Evolutionary conservation across 2,797 vertebrate genomes (phyloP), one percentile per base, ranked within the genome.

Genomic region (Liparis tanakae): DNA sequence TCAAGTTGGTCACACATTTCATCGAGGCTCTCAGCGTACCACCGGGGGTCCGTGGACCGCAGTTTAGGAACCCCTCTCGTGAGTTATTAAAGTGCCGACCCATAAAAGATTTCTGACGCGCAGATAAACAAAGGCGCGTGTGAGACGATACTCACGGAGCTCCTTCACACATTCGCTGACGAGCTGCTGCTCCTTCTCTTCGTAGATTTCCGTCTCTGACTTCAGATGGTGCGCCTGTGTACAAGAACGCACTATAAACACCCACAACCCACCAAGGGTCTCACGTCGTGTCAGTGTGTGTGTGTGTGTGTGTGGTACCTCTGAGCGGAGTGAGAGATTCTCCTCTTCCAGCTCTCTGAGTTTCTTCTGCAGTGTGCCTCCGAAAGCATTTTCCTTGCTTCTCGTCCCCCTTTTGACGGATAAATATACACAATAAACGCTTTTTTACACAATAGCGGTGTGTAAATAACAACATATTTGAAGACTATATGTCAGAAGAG

Each of bases 81-180:
- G 1, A 10, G n/a, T 22, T 51, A 22, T 54, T 54, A 6, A 53
- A 14, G 50, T 25, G 12, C 1, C 8, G 7, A 64, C 12, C 37
- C 46, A 64, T 7, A 10, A 5, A 61, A 30, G 22, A 25, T 14
- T 6, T 34, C 14, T 1, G 20, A 50, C 34, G 15, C 33, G 3
- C 10, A 53, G 50, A 25, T 25, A 13, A 25, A 54, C 12, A 6
- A 3, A 25, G 2, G 2, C 10, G 1, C 20, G 6, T 51, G 9
- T 2, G 1, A 53, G 17, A 6, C 9, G 14, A 57, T 15, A 91
- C 94, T 72, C 91, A 99, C 98, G 95, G 86, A 99, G 97, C 82
- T 99, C 98, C 86, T 97, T 98, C n/a, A 99, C 97, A 14, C 98
- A 99, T 92, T 99, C 98, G 3, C 95, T 97, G 75, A 99, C 97